phyloP scores from a whole-genome alignment of 2,113 vertebrate species.

The cattle (Bos taurus) region DNA sequence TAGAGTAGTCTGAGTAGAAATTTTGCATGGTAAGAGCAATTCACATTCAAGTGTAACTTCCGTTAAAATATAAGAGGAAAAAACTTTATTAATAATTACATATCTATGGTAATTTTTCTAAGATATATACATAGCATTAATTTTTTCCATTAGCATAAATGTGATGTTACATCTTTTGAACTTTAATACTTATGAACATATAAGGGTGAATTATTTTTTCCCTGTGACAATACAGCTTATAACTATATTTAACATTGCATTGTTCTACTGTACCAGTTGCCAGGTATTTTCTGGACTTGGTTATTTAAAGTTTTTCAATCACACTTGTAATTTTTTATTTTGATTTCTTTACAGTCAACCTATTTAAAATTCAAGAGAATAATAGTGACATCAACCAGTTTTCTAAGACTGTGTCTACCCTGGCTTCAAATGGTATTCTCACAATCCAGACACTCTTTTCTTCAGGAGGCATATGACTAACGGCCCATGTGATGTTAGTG shows the following conservation, averaged over 20 bases:
- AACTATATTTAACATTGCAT: background rate
- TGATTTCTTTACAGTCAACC: background rate
- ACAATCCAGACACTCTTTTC: background rate
- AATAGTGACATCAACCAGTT: background rate
- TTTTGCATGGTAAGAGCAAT: background rate
- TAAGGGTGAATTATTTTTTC: background rate
- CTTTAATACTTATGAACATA: background rate
- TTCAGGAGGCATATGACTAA: background rate
- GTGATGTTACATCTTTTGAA: background rate
- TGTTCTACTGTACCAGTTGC: accelerated
- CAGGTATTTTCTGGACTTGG: background rate
- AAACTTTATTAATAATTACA: background rate
- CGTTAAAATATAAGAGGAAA: background rate
- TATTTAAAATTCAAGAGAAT: background rate
- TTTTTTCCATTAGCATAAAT: background rate
- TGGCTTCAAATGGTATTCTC: background rate
- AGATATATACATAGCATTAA: background rate
- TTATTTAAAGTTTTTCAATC: background rate
- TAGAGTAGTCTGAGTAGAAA: background rate
- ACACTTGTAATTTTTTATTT: background rate
- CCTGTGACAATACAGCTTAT: background rate
- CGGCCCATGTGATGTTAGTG: background rate
- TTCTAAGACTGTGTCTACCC: background rate
- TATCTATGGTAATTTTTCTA: background rate
- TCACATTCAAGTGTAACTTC: background rate